These are phyloP conservation scores for Eupeodes luniger DNA, from an alignment of 2,888 invertebrate genomes.

Conservation along the genomic window DNA sequence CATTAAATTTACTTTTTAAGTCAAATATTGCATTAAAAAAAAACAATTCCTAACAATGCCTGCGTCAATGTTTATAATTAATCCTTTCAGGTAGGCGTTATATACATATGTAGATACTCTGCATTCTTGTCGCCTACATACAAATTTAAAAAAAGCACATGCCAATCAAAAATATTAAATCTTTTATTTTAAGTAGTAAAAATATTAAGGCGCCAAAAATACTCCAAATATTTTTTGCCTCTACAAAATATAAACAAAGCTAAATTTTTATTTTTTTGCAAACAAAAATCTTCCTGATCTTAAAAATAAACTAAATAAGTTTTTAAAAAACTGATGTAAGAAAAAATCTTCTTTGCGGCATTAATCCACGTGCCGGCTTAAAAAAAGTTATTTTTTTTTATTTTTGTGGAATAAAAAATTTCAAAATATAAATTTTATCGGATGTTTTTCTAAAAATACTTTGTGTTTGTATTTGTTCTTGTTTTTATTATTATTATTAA, in stretches of 20 bases:
- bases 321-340: neutral
- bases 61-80: no score
- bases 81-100: no score
- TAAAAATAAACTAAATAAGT: neutral
- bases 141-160: constrained; percentile 1
- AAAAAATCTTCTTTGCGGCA: neutral
- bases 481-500: neutral
- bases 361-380: neutral
- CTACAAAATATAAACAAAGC: neutral
- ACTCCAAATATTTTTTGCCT: neutral
- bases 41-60: no score
- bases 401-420: neutral
- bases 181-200: neutral
- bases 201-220: neutral
- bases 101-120: no score
- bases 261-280: neutral
- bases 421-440: neutral
- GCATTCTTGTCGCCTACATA: no score
- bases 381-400: neutral
- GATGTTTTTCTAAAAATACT: constrained; percentile 25
- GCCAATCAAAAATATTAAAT: constrained; percentile 4
- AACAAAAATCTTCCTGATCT: neutral
- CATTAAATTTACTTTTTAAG: no score
- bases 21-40: no score
- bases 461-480: neutral